Evolutionary conservation across 2,888 invertebrate species (phyloP).

Genomic region (Slavum lentiscoides): DNA sequence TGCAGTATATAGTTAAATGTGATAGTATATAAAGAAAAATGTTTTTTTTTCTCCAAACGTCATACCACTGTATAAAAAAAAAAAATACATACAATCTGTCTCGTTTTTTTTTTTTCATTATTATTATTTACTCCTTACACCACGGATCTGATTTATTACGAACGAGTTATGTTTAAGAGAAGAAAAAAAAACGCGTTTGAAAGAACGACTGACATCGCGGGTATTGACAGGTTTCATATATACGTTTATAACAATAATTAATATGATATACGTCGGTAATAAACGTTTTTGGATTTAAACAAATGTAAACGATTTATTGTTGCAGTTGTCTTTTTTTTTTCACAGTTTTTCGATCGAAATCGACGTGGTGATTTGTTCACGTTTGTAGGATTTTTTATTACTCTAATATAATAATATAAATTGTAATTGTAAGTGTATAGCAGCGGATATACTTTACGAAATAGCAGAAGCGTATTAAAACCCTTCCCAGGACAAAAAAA

Average conservation of each 20-base stretch:
- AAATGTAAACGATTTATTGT: not conserved
- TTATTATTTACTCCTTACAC: slow-evolving; percentile 11
- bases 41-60: slow-evolving; percentile 12
- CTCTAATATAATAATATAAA: too few relatives aligned
- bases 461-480: too few relatives aligned
- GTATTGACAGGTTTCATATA: not conserved
- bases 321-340: too few relatives aligned
- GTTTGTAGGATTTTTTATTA: too few relatives aligned
- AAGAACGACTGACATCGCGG: not conserved
- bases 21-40: not conserved
- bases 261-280: not conserved
- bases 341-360: too few relatives aligned
- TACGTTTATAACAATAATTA: not conserved
- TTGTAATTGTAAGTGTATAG: too few relatives aligned
- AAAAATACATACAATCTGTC: slow-evolving; percentile 4
- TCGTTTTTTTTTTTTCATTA: not conserved
- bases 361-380: too few relatives aligned
- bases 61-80: not conserved
- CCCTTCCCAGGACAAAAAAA: too few relatives aligned
- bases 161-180: not conserved
- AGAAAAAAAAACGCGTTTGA: slow-evolving; percentile 4
- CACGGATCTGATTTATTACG: slow-evolving; percentile 25
- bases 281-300: slow-evolving; percentile 18
- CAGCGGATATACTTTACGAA: too few relatives aligned
- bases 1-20: not conserved